These are phyloP conservation scores for Drosophila novamexicana DNA, from an alignment of 1,140 invertebrate genomes.

Conservation along the genomic window DNA sequence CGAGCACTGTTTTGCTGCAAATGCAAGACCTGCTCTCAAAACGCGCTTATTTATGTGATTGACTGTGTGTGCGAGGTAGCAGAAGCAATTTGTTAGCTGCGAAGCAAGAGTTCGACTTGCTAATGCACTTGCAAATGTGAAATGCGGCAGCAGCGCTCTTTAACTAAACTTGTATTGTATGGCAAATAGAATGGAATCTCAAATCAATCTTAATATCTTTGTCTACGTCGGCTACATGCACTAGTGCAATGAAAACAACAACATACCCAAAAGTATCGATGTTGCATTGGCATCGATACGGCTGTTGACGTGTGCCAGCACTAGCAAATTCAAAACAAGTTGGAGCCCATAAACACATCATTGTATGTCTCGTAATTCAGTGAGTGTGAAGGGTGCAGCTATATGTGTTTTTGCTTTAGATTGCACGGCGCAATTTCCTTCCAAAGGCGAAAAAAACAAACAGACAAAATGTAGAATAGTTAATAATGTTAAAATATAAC, in stretches of 20 bases:
- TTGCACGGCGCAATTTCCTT: too few relatives aligned
- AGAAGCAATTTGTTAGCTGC: slow-evolving; percentile 43
- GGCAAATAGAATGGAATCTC: slow-evolving; percentile 1
- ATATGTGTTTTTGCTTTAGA: background rate
- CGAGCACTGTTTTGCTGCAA: slow-evolving; percentile 59
- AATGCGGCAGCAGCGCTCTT: background rate
- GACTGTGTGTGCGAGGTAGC: slow-evolving; percentile 21
- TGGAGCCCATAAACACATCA: background rate
- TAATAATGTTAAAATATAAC: too few relatives aligned
- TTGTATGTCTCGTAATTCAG: background rate
- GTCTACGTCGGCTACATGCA: slow-evolving; percentile 31
- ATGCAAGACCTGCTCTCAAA: slow-evolving; percentile 62
- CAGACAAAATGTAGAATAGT: too few relatives aligned
- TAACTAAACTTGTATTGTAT: background rate
- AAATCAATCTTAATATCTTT: slow-evolving; percentile 17
- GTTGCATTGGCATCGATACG: slow-evolving; percentile 21
- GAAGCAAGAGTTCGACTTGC: background rate
- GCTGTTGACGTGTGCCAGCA: background rate
- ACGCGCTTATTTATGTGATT: slow-evolving; percentile 62
- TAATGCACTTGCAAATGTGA: slow-evolving; percentile 3
- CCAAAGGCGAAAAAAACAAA: too few relatives aligned
- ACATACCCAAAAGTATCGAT: slow-evolving; percentile 31
- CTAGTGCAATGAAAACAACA: slow-evolving; percentile 31
- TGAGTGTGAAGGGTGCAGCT: background rate
- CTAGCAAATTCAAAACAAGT: background rate